phyloP scores from a whole-genome alignment of 1,140 invertebrate genomes.

The Neotoxoptera formosana region DNA sequence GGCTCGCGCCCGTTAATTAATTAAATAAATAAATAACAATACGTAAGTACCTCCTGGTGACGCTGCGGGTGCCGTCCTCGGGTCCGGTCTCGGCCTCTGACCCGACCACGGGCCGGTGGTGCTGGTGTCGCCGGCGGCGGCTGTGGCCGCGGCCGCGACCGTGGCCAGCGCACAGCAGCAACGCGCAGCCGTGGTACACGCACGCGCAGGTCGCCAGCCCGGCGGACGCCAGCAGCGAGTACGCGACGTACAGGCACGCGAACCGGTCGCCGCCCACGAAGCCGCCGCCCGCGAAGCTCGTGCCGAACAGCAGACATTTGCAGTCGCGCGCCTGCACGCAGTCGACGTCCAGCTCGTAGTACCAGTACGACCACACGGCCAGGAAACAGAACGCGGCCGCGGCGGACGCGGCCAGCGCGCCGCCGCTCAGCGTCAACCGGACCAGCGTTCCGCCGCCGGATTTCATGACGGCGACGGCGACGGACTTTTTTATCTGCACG shows the following conservation, averaged over 20 bases:
- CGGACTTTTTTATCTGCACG: background rate
- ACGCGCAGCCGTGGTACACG: background rate
- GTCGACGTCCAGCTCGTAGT: conserved; percentile 32
- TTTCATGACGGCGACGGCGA: background rate
- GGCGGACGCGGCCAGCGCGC: background rate
- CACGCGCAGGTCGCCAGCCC: background rate
- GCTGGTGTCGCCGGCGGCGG: too few relatives aligned
- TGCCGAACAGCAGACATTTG: conserved; percentile 34
- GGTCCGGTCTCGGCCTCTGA: too few relatives aligned
- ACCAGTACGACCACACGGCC: conserved; percentile 47
- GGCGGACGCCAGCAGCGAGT: conserved; percentile 20
- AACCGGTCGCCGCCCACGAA: conserved; percentile 17
- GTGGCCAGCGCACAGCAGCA: background rate
- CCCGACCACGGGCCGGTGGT: too few relatives aligned
- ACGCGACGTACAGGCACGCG: conserved; percentile 20
- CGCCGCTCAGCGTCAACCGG: background rate
- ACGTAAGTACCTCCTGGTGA: background rate
- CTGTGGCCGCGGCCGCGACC: too few relatives aligned
- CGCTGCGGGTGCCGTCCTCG: background rate
- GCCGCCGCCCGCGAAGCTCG: background rate
- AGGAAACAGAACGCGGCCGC: background rate
- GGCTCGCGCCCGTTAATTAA: too few relatives aligned
- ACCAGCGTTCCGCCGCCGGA: background rate
- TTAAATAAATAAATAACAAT: too few relatives aligned
- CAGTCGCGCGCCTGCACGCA: conserved; percentile 2